Evolutionary conservation across 2,113 vertebrate species (phyloP).

Genomic region (Gyps fulvus): DNA sequence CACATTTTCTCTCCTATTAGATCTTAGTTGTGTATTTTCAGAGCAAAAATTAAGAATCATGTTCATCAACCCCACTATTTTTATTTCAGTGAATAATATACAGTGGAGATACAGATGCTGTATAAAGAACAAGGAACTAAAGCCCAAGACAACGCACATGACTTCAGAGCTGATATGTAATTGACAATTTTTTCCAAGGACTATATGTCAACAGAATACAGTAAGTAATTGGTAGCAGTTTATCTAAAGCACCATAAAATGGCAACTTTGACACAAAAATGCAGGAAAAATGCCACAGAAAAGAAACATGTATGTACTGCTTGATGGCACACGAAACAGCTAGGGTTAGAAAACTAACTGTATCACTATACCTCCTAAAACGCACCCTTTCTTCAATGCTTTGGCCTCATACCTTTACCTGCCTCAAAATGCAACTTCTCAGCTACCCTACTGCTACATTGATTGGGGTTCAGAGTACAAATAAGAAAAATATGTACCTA

Average conservation of each 20-base stretch:
- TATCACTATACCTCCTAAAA: background rate
- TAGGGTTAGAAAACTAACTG: background rate
- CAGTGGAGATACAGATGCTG: background rate
- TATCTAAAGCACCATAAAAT: background rate
- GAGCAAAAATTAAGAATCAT: background rate
- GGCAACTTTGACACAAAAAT: background rate
- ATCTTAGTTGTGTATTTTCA: background rate
- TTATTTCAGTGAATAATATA: background rate
- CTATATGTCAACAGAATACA: background rate
- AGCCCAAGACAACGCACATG: background rate
- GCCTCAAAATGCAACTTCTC: background rate
- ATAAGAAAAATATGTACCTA: background rate
- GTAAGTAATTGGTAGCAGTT: background rate
- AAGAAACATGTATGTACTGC: background rate
- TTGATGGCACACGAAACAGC: background rate
- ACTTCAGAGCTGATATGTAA: background rate
- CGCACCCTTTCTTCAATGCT: background rate
- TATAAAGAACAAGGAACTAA: background rate
- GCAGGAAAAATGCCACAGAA: background rate
- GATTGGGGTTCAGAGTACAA: background rate
- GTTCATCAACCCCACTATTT: background rate
- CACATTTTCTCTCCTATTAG: background rate
- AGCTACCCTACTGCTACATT: background rate
- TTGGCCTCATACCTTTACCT: background rate
- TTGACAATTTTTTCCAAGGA: background rate